These are phyloP conservation scores for Panulirus ornatus DNA, from an alignment of 1,140 invertebrate genomes.

Conservation along the genomic window DNA sequence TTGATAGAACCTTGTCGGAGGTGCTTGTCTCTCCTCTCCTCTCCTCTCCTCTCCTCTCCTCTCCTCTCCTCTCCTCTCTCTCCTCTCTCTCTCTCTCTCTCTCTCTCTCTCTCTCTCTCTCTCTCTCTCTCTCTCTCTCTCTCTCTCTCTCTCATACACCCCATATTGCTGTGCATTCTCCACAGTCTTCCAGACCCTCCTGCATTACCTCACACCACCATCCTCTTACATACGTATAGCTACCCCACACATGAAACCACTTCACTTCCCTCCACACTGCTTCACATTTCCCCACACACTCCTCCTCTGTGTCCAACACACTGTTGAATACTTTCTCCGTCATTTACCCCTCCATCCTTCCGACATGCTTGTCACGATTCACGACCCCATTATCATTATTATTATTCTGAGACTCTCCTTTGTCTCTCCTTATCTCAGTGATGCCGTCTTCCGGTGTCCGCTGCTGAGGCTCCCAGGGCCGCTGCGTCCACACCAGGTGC, in stretches of 20 bases:
- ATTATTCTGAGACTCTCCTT: neutral
- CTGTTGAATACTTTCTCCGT: neutral
- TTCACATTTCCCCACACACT: neutral
- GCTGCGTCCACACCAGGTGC: too few relatives aligned
- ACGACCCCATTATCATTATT: neutral
- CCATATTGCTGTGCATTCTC: neutral
- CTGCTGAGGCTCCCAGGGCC: too few relatives aligned
- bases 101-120: slow-evolving; percentile 8
- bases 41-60: neutral
- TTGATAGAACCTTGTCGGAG: too few relatives aligned
- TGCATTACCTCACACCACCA: neutral
- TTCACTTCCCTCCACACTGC: neutral
- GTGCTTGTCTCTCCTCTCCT: neutral
- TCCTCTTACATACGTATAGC: neutral
- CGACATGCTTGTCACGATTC: neutral
- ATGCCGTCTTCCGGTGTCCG: too few relatives aligned
- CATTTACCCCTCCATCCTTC: neutral
- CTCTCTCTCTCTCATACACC: neutral
- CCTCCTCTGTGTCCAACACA: neutral
- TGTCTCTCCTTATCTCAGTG: slow-evolving; percentile 8
- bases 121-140: neutral
- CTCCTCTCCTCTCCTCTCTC: neutral
- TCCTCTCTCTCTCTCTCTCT: neutral
- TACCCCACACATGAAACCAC: neutral
- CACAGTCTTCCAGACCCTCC: neutral